Evolutionary conservation across 2,888 invertebrate species (phyloP).

Genomic region (Conops quadrifasciatus): DNA sequence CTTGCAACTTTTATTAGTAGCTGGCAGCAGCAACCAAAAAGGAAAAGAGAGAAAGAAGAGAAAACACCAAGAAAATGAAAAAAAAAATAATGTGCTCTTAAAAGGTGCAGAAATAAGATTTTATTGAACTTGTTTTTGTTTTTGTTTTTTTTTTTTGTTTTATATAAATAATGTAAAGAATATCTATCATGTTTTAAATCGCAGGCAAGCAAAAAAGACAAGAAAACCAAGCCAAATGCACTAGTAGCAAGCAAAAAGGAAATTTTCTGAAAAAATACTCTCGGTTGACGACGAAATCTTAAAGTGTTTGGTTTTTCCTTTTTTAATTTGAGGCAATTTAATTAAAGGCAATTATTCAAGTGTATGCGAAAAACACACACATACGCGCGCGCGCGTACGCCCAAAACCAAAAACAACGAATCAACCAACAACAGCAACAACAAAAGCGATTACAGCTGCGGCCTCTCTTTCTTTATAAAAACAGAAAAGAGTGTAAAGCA

Average conservation of each 20-base stretch:
- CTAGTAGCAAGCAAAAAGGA: no score
- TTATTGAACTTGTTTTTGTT: no score
- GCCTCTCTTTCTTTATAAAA: no score
- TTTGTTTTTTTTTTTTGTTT: no score
- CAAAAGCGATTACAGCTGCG: slow-evolving; percentile 17
- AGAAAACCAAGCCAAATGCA: neutral
- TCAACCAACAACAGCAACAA: slow-evolving; percentile 11
- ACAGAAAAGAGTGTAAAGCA: neutral
- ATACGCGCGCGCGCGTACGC: neutral
- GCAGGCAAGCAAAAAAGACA: slow-evolving; percentile 1
- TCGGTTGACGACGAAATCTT: slow-evolving; percentile 10
- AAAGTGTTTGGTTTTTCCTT: no score
- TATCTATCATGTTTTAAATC: no score
- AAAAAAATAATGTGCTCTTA: no score
- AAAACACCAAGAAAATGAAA: neutral
- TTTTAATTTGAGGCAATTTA: no score
- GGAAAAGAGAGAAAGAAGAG: neutral
- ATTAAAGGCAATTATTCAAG: slow-evolving; percentile 5
- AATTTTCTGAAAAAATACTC: no score
- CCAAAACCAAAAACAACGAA: neutral
- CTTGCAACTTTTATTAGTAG: neutral
- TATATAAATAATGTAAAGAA: no score
- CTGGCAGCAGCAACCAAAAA: neutral
- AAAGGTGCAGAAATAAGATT: no score
- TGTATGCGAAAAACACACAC: neutral